Evolutionary conservation across 1,140 invertebrate species (phyloP).

Genomic region (Telenomus remus): DNA sequence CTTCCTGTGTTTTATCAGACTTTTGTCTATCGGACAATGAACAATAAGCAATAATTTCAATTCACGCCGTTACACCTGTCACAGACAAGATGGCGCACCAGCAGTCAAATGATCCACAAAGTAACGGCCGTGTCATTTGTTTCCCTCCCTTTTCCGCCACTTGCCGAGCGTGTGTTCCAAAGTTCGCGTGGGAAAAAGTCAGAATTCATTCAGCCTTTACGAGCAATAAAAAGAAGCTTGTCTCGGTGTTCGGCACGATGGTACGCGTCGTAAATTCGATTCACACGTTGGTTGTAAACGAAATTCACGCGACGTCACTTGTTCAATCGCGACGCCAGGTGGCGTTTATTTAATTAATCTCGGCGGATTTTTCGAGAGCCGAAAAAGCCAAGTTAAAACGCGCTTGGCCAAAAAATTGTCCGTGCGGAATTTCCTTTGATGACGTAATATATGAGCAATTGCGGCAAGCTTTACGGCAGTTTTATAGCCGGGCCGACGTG

Average conservation of each 20-base stretch:
- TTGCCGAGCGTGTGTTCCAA: slow-evolving; percentile 14
- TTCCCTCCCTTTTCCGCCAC: slow-evolving; percentile 5
- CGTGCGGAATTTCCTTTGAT: neutral
- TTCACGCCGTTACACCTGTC: no score
- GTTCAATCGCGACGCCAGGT: slow-evolving; percentile 45
- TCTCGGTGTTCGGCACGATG: slow-evolving; percentile 32
- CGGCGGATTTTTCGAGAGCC: slow-evolving; percentile 34
- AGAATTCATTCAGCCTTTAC: slow-evolving; percentile 36
- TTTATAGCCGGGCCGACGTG: slow-evolving; percentile 3
- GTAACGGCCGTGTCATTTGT: slow-evolving; percentile 16
- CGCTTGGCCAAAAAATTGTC: neutral
- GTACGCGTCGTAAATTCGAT: slow-evolving; percentile 30
- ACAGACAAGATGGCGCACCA: neutral
- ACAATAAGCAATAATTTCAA: no score
- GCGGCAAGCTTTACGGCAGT: slow-evolving; percentile 4
- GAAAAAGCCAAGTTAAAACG: slow-evolving; percentile 19
- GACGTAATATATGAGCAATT: slow-evolving; percentile 21
- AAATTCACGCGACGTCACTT: slow-evolving; percentile 18
- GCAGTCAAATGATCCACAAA: neutral
- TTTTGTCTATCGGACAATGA: no score
- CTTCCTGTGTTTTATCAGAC: no score
- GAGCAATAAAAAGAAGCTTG: slow-evolving; percentile 35
- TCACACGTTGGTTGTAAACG: slow-evolving; percentile 32
- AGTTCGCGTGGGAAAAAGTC: slow-evolving; percentile 29
- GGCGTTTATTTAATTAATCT: slow-evolving; percentile 46